phyloP scores from a whole-genome alignment of 2,113 vertebrate genomes.

The Cariama cristata region DNA sequence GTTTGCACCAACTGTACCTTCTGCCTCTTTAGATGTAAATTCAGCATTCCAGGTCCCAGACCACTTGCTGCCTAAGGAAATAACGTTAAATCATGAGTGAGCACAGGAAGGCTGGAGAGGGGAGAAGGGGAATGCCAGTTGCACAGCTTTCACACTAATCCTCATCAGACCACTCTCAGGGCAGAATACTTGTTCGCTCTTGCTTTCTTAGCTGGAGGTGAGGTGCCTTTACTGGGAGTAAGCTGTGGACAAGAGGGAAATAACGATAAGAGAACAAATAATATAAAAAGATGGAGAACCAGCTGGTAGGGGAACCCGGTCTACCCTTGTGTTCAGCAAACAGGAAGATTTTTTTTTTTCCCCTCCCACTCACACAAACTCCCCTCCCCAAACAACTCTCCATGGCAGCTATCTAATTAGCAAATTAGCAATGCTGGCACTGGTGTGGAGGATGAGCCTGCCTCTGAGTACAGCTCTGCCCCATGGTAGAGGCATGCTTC shows the following conservation, averaged over 20 bases:
- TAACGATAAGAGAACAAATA: not conserved
- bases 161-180: not conserved
- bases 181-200: not conserved
- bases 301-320: not conserved
- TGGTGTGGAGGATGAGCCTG: not conserved
- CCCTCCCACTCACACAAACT: not conserved
- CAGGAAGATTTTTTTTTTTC: not conserved
- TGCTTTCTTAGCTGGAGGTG: not conserved
- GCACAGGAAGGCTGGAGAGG: not conserved
- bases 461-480: not conserved
- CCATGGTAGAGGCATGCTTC: not conserved
- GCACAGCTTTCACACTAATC: not conserved
- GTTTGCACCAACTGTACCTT: not conserved
- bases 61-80: not conserved
- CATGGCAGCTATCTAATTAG: not conserved
- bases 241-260: not conserved
- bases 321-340: not conserved
- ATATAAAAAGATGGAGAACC: not conserved
- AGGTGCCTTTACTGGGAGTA: not conserved
- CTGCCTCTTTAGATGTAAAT: not conserved
- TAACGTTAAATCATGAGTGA: not conserved
- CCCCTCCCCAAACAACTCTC: not conserved
- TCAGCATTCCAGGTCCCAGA: not conserved
- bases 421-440: not conserved
- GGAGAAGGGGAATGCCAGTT: not conserved